These are phyloP conservation scores for Basileuterus tristriatus DNA, from an alignment of 2,797 vertebrate species.

Conservation along the genomic window DNA sequence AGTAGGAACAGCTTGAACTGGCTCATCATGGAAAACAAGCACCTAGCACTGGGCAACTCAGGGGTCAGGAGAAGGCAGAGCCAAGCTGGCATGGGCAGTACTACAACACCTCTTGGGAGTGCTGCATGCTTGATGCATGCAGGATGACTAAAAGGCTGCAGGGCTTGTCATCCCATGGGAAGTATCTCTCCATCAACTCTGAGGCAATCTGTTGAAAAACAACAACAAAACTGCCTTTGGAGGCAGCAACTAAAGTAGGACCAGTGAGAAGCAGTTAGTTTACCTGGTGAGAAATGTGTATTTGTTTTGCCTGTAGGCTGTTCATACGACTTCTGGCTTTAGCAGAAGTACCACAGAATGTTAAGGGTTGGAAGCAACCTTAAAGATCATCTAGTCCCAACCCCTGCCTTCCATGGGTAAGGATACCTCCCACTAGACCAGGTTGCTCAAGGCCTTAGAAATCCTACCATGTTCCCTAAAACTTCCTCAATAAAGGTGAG, in stretches of 20 bases:
- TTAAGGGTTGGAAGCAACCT: neutral
- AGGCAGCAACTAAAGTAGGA: neutral
- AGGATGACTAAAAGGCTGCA: neutral
- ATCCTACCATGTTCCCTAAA: neutral
- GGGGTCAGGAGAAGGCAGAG: neutral
- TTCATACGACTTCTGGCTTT: neutral
- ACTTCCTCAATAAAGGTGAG: neutral
- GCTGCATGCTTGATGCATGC: neutral
- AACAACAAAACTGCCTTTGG: neutral
- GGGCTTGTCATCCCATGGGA: neutral
- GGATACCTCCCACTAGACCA: neutral
- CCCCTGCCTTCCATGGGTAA: neutral
- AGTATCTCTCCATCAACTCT: neutral
- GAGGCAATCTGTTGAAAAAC: neutral
- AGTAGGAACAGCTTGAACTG: neutral
- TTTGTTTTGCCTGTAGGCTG: neutral
- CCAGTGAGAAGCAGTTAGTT: neutral
- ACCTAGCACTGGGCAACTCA: rapidly evolving
- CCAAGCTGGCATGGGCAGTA: neutral
- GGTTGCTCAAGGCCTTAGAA: neutral
- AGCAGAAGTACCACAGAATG: neutral
- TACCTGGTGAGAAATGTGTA: neutral
- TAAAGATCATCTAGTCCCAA: neutral
- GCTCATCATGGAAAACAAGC: neutral
- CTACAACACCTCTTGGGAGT: neutral